Evolutionary conservation across 2,797 vertebrate species (phyloP).

Genomic region (Clamator glandarius): DNA sequence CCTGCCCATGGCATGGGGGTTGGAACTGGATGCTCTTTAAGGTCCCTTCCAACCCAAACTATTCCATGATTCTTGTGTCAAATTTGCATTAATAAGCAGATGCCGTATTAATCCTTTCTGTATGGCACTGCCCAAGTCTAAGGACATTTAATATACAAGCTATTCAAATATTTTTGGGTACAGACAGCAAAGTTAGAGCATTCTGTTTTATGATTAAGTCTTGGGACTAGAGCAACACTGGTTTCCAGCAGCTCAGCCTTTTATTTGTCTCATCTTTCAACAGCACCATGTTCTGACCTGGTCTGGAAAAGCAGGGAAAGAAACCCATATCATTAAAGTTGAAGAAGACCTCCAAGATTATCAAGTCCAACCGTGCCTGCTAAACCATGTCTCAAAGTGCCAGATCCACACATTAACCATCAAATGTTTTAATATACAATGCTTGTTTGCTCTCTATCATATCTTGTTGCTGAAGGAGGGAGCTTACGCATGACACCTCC

Average conservation of each 20-base stretch:
- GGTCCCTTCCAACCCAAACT: too few species aligned
- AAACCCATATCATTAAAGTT: too few species aligned
- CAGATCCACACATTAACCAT: too few species aligned
- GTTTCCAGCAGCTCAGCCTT: neutral
- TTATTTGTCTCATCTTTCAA: neutral
- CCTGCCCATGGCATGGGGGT: too few species aligned
- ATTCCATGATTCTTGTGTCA: neutral
- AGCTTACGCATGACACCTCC: neutral
- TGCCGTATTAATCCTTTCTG: neutral
- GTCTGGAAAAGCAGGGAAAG: neutral
- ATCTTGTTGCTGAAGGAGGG: neutral
- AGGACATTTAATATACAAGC: neutral
- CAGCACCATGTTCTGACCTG: neutral
- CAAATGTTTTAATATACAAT: neutral
- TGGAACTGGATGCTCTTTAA: too few species aligned
- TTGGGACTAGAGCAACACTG: neutral
- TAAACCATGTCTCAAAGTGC: too few species aligned
- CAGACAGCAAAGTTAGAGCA: too few species aligned
- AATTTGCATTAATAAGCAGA: neutral
- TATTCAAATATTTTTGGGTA: neutral
- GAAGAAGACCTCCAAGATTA: too few species aligned
- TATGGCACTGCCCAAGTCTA: neutral
- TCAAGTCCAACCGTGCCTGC: too few species aligned
- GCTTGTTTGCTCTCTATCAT: neutral
- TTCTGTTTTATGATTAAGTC: neutral